Evolutionary conservation across 2,888 invertebrate species (phyloP).

Genomic region (Melanophora roralis): DNA sequence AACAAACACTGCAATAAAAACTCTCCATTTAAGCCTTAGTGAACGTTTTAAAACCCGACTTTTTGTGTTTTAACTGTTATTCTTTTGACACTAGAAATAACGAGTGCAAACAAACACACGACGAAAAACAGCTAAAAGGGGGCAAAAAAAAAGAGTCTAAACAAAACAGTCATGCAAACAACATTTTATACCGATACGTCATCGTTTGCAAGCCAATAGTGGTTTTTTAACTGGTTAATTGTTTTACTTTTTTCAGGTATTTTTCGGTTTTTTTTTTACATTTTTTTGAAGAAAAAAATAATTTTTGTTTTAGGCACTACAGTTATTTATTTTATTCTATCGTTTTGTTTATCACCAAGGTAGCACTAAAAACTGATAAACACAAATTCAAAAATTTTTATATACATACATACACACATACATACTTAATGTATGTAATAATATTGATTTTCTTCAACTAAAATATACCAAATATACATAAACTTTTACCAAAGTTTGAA

Average conservation of each 20-base stretch:
- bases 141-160: constrained; percentile 20
- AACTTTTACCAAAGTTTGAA: background rate
- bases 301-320: constrained; percentile 16
- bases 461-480: background rate
- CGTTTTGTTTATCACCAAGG: constrained; percentile 53
- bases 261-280: background rate
- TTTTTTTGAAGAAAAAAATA: background rate
- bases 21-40: constrained; percentile 21
- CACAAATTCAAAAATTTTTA: constrained; percentile 11
- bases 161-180: constrained; percentile 35
- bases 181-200: constrained; percentile 54
- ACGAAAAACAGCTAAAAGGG: constrained; percentile 52
- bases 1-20: constrained; percentile 28
- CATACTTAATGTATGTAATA: no score
- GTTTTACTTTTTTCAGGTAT: constrained; percentile 6
- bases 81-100: constrained; percentile 24
- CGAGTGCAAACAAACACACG: constrained; percentile 12
- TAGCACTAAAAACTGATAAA: constrained; percentile 31
- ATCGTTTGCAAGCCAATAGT: constrained; percentile 49
- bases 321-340: constrained; percentile 8
- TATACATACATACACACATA: background rate
- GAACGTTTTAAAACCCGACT: constrained; percentile 34
- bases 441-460: constrained; percentile 28
- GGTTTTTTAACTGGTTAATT: constrained; percentile 35
- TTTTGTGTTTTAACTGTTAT: constrained; percentile 15